These are phyloP conservation scores for Cataglyphis hispanica DNA, from an alignment of 1,140 invertebrate genomes.

Conservation along the genomic window DNA sequence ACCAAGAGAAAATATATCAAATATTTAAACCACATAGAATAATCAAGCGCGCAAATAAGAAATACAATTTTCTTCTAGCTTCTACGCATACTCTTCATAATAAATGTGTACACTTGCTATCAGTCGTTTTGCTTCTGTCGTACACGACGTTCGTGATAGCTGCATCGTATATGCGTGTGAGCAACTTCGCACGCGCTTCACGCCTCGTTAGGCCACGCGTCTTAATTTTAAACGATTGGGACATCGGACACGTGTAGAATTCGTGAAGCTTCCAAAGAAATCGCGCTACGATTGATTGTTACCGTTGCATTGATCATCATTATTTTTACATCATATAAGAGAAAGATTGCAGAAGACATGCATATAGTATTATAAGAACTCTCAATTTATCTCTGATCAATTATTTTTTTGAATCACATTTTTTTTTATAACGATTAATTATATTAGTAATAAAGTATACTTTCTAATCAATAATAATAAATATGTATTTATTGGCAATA, in stretches of 20 bases:
- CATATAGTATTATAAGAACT: background rate
- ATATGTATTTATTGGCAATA: background rate
- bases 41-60: background rate
- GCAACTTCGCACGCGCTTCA: slow-evolving; percentile 32
- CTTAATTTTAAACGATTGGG: slow-evolving; percentile 70
- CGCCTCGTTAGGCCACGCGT: slow-evolving; percentile 35
- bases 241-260: slow-evolving; percentile 54
- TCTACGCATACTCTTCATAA: background rate
- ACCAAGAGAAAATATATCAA: background rate
- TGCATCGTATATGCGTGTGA: background rate
- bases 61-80: slow-evolving; percentile 2
- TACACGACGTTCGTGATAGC: slow-evolving; percentile 4
- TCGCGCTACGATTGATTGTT: background rate
- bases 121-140: slow-evolving; percentile 40
- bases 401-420: background rate
- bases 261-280: slow-evolving; percentile 49
- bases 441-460: background rate
- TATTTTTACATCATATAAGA: background rate
- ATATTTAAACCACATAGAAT: slow-evolving; percentile 24
- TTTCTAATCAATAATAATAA: too few relatives aligned
- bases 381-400: background rate
- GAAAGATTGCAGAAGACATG: background rate
- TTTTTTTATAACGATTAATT: background rate
- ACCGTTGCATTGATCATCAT: background rate
- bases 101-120: slow-evolving; percentile 30